A percentile compares a stretch with the other conserved stretches of the same genome.
Evolutionary conservation across 53 echinoderm and acorn worm genomes (phyloP).

Genomic region (Pentamera pediparva): DNA sequence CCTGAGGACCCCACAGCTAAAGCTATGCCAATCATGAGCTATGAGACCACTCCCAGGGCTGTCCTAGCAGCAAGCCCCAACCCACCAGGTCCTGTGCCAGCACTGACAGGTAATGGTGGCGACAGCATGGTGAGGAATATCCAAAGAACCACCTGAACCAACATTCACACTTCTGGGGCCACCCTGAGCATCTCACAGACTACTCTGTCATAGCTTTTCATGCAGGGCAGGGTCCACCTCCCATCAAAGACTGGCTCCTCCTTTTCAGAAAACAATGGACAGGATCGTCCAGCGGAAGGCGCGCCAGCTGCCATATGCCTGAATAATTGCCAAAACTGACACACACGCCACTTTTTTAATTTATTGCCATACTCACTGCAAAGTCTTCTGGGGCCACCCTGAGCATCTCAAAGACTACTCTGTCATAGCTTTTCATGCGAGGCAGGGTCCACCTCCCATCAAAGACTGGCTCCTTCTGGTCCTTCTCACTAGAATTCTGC

Average conservation of each 20-base stretch:
- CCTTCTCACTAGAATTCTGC: conserved; percentile 70
- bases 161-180: conserved; percentile 82
- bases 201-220: conserved; percentile 88
- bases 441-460: conserved; percentile 95
- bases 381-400: conserved; percentile 90
- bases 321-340: background rate
- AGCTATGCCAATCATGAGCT: too few relatives aligned
- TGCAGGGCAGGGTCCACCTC: conserved; percentile 91
- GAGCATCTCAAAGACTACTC: conserved; percentile 95
- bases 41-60: too few relatives aligned
- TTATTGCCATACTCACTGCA: conserved; percentile 67
- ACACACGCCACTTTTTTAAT: background rate
- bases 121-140: too few relatives aligned
- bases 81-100: too few relatives aligned
- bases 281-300: background rate
- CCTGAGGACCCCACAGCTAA: too few relatives aligned
- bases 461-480: conserved; percentile 64
- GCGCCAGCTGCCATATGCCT: background rate
- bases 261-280: too few relatives aligned
- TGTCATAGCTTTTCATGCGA: conserved; percentile 88
- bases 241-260: conserved; percentile 40
- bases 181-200: conserved; percentile 98
- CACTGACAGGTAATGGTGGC: too few relatives aligned
- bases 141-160: too few relatives aligned
- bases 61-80: too few relatives aligned